Evolutionary conservation across 2,888 invertebrate genomes (phyloP).

Genomic region (Hedychridium roseum): DNA sequence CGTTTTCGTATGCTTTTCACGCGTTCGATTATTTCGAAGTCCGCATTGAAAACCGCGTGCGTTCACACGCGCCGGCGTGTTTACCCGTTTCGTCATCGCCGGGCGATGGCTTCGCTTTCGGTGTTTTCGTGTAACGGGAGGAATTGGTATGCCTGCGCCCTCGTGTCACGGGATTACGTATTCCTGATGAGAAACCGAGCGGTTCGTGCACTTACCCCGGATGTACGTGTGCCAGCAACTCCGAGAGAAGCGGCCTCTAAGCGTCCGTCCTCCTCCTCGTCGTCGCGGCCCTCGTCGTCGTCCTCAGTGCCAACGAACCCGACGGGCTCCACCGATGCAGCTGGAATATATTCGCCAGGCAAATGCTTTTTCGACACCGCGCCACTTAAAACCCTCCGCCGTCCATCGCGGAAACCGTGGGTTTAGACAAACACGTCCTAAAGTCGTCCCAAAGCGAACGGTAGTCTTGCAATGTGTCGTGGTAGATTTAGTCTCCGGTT

Average conservation of each 20-base stretch:
- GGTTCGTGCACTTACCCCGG: conserved; percentile 30
- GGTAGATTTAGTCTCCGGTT: too few relatives aligned
- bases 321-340: conserved; percentile 19
- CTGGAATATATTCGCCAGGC: conserved; percentile 10
- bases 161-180: conserved; percentile 33
- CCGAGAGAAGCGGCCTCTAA: conserved; percentile 22
- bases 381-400: background rate
- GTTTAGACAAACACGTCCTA: background rate
- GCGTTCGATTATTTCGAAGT: conserved; percentile 17
- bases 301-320: conserved; percentile 22
- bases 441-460: background rate
- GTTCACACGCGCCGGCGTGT: conserved; percentile 8
- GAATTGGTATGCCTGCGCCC: conserved; percentile 31
- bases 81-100: background rate
- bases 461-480: background rate
- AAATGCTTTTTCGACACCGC: background rate
- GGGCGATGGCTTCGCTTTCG: background rate
- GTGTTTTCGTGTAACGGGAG: conserved; percentile 28
- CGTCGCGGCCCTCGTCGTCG: conserved; percentile 18
- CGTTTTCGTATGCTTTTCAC: conserved; percentile 6
- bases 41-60: too few relatives aligned
- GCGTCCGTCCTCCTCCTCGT: conserved; percentile 20
- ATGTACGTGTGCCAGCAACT: conserved; percentile 29
- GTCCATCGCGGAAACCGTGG: background rate
- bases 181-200: conserved; percentile 34